Conservation (phyloP, 1,140 invertebrate species). For the Drosophila gunungcola region DNA sequence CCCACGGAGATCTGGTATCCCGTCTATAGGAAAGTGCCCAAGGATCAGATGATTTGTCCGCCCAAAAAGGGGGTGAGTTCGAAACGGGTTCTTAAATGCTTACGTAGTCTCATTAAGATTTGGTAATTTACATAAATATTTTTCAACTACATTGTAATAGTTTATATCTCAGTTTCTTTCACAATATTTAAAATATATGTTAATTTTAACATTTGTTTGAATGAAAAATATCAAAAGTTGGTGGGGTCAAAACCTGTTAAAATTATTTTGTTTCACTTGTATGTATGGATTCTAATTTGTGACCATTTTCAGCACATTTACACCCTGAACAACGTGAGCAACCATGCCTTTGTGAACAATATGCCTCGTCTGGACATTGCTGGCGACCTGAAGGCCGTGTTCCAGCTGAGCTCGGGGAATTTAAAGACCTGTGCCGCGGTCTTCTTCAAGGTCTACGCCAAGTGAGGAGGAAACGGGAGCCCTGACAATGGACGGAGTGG, state of each 20-base stretch:
- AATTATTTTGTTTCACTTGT: no score
- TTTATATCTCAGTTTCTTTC: no score
- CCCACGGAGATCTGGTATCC: slow-evolving; percentile 46
- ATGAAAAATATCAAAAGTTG: no score
- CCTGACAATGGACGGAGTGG: neutral
- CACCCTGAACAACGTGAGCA: slow-evolving; percentile 38
- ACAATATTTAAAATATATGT: neutral
- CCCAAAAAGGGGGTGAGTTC: slow-evolving; percentile 40
- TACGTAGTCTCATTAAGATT: no score
- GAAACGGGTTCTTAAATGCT: neutral
- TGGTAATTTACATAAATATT: no score
- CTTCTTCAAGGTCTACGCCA: slow-evolving; percentile 30
- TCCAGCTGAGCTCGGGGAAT: slow-evolving; percentile 29
- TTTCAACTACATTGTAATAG: no score
- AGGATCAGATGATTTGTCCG: slow-evolving; percentile 38
- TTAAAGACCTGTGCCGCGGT: slow-evolving; percentile 30
- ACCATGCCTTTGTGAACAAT: slow-evolving; percentile 39
- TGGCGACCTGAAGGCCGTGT: slow-evolving; percentile 45
- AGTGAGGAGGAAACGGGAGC: neutral
- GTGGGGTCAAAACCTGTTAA: no score
- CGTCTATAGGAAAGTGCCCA: slow-evolving; percentile 14
- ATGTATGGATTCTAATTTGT: neutral
- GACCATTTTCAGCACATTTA: slow-evolving; percentile 36
- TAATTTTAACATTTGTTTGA: no score
- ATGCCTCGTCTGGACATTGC: slow-evolving; percentile 38